Percentiles rank a stretch among this genome's conserved stretches.
Evolutionary conservation across 2,113 vertebrate genomes (phyloP).

Genomic region (Lontra canadensis): DNA sequence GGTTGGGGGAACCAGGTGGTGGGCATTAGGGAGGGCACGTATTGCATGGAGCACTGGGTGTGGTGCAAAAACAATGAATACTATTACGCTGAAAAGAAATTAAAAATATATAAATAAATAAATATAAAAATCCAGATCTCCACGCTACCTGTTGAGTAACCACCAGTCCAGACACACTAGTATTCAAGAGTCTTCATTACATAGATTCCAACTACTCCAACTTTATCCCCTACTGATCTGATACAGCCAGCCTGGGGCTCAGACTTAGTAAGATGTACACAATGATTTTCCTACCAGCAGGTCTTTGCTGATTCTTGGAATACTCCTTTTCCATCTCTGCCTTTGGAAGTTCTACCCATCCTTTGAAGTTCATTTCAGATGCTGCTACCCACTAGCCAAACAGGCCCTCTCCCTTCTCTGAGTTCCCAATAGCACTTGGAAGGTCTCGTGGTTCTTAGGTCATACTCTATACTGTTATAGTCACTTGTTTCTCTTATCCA

Average conservation of each 20-base stretch:
- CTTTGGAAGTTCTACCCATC: not conserved
- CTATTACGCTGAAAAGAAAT: too few species aligned
- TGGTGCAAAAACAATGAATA: too few species aligned
- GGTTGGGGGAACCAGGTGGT: too few species aligned
- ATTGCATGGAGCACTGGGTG: too few species aligned
- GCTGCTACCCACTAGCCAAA: not conserved
- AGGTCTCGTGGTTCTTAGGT: not conserved
- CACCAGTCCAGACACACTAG: not conserved
- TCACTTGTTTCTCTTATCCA: not conserved
- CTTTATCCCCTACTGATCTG: not conserved
- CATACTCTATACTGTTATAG: not conserved
- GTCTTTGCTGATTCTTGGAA: not conserved
- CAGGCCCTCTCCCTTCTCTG: not conserved
- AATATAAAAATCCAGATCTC: not conserved
- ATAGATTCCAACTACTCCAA: not conserved
- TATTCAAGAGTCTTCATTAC: not conserved
- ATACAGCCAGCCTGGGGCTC: not conserved
- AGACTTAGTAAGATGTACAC: not conserved
- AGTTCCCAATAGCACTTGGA: not conserved
- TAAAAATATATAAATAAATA: too few species aligned
- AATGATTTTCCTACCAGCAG: not conserved
- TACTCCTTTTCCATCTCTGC: not conserved
- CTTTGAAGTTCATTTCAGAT: not conserved
- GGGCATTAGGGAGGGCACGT: too few species aligned
- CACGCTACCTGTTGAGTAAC: not conserved